Evolutionary conservation across 2,797 vertebrate genomes (phyloP), one percentile per base, ranked within the genome.

Genomic region (Takifugu rubripes): DNA sequence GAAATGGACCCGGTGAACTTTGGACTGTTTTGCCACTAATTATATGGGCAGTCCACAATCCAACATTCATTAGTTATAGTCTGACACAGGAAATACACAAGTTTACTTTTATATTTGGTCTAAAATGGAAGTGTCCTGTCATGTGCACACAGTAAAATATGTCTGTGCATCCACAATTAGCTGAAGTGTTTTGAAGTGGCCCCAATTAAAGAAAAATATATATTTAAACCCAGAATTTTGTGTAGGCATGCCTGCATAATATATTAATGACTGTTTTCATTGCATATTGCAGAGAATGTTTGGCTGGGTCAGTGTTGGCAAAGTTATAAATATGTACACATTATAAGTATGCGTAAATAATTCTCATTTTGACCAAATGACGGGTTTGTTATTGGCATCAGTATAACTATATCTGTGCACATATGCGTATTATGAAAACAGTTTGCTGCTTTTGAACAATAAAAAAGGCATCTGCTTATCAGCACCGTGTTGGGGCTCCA

Each of bases 371-470:
- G 77, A 72, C 55, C 64, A 69, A 85, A 79, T 75, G 62, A 69
- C 54, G 68, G 26, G 54, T 59, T 76, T 74, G 74, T 85, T 77
- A 86, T 82, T 86, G 83, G 76, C 61, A 49, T 24, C 59, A 59
- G 62, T 49, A 62, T 83, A 83, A 79, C 80, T 87, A 79, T 84
- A 75, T 83, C 69, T 68, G 54, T 69, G 69, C 56, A 70, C 67
- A 79, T 69, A 74, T 80, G 77, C 15, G 79, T 64, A 71, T 66
- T 79, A 69, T 77, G 78, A 74, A 82, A 82, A 70, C 79, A 74
- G 72, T 64, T 65, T 75, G 75, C 54, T 61, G 70, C 68, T 74
- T 85, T 82, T 87, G 76, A 88, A 88, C 73, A 82, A 77, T 70
- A 66, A 77, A 82, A 78, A 78, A 70, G 56, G 64, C 56, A 67